phyloP scores from a whole-genome alignment of 2,888 invertebrate genomes.

The Xanthia togata region DNA sequence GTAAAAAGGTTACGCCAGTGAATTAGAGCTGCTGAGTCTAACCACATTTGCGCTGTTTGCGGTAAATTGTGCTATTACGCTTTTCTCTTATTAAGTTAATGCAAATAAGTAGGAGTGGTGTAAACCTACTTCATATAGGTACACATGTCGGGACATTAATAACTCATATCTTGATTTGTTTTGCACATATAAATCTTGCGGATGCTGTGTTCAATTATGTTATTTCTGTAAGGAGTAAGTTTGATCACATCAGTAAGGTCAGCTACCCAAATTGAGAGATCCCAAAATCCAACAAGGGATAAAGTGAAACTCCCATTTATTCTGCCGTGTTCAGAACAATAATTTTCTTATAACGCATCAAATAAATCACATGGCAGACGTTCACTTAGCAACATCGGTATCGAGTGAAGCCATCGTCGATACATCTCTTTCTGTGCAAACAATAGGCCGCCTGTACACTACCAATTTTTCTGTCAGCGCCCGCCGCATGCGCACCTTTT shows the following conservation, averaged over 20 bases:
- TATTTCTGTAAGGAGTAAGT: constrained; percentile 38
- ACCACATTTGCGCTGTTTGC: constrained; percentile 20
- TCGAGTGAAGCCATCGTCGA: constrained; percentile 75
- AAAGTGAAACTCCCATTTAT: constrained; percentile 63
- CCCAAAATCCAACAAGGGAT: constrained; percentile 51
- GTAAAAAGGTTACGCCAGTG: constrained; percentile 41
- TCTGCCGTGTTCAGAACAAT: constrained; percentile 59
- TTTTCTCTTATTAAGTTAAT: constrained; percentile 38
- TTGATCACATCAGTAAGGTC: constrained; percentile 62
- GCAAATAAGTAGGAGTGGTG: constrained; percentile 6
- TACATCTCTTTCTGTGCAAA: constrained; percentile 78
- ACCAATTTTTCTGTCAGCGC: constrained; percentile 83
- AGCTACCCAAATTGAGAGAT: constrained; percentile 56
- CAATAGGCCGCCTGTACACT: constrained; percentile 75
- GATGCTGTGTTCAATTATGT: constrained; percentile 28
- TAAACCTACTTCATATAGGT: neutral
- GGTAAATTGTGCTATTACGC: constrained; percentile 38
- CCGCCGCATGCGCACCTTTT: constrained; percentile 73
- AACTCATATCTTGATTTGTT: constrained; percentile 39
- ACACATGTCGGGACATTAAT: neutral
- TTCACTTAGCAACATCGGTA: constrained; percentile 71
- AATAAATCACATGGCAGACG: constrained; percentile 72
- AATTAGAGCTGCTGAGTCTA: constrained; percentile 36
- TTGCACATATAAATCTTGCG: constrained; percentile 22
- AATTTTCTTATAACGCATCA: constrained; percentile 65